Base-by-base conservation (phyloP, 2,888 invertebrate species). In the Sinodicranocentrus sp. region DNA sequence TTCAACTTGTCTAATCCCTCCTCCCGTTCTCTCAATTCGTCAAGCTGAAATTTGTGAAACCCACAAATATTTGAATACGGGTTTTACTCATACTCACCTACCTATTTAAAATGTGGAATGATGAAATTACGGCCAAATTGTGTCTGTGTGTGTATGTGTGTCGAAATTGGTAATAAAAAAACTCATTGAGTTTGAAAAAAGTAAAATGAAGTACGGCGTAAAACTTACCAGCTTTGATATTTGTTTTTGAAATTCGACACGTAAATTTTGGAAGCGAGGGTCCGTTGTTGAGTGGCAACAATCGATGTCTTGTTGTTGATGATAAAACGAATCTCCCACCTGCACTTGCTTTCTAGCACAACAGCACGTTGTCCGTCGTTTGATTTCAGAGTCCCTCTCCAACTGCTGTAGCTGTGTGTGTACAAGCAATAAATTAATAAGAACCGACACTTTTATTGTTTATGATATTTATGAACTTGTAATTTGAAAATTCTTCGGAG, bases 21-120 rank as follows among this genome's bases (percentile, higher is more conserved):
- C 33, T 76, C 82, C 44, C 82, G 70, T 57, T 82, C 82, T 17
- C 76, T 82, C 63, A 82, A 82, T 77, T 82, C 82, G 70, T 82
- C 70, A 82, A 82, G 82, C 82, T 82, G 15, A 13, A 59, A 63
- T 39, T 25, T 48, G 57, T 33, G 44, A 73, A 70, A 61, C 17
- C 44, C 70, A 61, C 61, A 70, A 63, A 48, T 21, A 61, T 43
- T 28, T 67, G 54, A 67, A 44, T 68, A 68, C 48, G 25, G 25
- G 2, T 48, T 68, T 68, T 48, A 43, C 61, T n/a, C n/a, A n/a
- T n/a, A 33, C 33, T 61, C 33, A 15, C 3, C 10, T 33, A 33
- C 19, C 43, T 65, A 25, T 57, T 71, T 71, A 57, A 52, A 39
- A 67, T 67, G 21, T 21, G 23, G 10, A 17, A 17, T 21, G n/a